phyloP scores from a whole-genome alignment of 2,797 vertebrate genomes.

The Poeciliopsis infans region DNA sequence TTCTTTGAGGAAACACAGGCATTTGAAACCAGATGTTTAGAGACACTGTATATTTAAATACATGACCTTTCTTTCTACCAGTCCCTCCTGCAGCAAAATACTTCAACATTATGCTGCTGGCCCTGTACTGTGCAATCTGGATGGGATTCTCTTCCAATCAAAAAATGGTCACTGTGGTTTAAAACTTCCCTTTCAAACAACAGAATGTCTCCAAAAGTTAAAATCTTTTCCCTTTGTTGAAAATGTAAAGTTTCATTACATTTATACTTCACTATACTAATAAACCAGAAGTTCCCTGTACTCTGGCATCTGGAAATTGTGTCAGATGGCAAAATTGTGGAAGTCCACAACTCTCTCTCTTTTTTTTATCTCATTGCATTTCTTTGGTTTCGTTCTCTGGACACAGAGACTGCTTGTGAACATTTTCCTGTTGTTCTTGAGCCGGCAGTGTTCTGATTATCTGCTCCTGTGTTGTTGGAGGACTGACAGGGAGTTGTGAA shows the following conservation, averaged over 20 bases:
- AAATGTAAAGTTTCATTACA: neutral
- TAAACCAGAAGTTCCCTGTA: neutral
- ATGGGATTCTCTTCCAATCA: neutral
- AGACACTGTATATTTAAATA: neutral
- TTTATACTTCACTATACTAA: neutral
- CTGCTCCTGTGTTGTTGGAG: conserved; percentile 1
- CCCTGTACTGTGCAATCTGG: neutral
- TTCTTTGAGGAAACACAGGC: neutral
- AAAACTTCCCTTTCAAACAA: neutral
- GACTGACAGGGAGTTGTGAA: neutral
- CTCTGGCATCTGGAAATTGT: neutral
- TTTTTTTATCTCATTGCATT: neutral
- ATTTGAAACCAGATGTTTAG: neutral
- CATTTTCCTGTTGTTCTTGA: neutral
- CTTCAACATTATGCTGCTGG: neutral
- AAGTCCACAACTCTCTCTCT: neutral
- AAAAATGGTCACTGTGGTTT: neutral
- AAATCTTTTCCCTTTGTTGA: neutral
- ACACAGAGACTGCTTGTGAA: neutral
- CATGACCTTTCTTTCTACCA: neutral
- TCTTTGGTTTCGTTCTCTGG: neutral
- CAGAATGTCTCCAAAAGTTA: neutral
- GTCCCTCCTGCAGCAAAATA: neutral
- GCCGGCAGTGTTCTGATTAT: neutral
- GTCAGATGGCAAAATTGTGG: neutral